Conservation (phyloP, 1,140 invertebrate genomes). For the Habropoda laboriosa region DNA sequence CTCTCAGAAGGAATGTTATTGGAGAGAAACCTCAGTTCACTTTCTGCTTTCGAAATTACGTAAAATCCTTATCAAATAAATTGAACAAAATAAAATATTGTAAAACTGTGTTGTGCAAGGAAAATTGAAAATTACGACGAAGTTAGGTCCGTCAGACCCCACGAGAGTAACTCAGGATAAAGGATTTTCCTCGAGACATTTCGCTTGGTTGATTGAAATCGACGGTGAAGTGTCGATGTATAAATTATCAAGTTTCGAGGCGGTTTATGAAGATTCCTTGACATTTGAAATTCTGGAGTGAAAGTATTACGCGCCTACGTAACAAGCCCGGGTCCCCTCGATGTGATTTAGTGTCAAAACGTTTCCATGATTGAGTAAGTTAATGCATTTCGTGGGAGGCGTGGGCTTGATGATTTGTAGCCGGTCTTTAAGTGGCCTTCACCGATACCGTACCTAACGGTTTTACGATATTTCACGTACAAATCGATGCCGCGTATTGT, state of each 20-base stretch:
- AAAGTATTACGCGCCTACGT: conserved; percentile 47
- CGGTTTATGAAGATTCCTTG: conserved; percentile 27
- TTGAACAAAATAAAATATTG: too few species aligned
- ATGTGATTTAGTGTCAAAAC: conserved; percentile 51
- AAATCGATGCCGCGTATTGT: conserved; percentile 17
- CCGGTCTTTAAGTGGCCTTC: conserved; percentile 40
- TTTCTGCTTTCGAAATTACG: too few species aligned
- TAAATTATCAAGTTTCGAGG: background rate
- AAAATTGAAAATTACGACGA: too few species aligned
- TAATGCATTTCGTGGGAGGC: conserved; percentile 53
- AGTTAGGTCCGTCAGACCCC: too few species aligned
- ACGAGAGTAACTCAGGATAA: too few species aligned
- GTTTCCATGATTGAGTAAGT: conserved; percentile 59
- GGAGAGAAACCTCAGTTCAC: too few species aligned
- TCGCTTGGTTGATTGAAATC: background rate
- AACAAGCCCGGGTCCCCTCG: background rate
- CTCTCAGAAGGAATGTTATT: too few species aligned
- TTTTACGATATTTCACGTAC: conserved; percentile 45
- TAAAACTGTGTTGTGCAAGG: too few species aligned
- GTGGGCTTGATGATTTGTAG: conserved; percentile 49
- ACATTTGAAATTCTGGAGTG: conserved; percentile 52
- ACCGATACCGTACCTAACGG: conserved; percentile 41
- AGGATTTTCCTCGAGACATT: too few species aligned
- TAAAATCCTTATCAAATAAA: too few species aligned
- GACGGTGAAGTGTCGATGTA: background rate